A percentile compares a stretch with the other conserved stretches of the same genome.
These are phyloP conservation scores for Ophioninae sp. DNA, from an alignment of 2,888 invertebrate genomes.

Conservation along the genomic window DNA sequence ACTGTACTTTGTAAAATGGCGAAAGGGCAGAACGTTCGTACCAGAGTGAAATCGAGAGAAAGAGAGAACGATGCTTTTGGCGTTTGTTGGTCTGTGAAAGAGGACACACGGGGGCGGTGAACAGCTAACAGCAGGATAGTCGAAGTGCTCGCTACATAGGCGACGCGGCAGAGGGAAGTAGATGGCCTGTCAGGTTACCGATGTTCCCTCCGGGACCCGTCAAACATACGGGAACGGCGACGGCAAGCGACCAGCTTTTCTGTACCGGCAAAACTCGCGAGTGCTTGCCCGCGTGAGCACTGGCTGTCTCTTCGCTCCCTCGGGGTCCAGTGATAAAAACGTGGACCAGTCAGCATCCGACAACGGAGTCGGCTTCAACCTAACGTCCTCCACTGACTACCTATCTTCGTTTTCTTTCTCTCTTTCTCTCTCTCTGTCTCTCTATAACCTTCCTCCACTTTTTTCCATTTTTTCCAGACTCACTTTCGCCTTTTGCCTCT, in stretches of 20 bases:
- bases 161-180: slow-evolving; percentile 59
- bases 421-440: background rate
- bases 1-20: slow-evolving; percentile 61
- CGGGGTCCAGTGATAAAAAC: slow-evolving; percentile 76
- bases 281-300: slow-evolving; percentile 28
- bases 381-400: slow-evolving; percentile 19
- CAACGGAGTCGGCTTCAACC: slow-evolving; percentile 71
- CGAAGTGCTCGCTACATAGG: slow-evolving; percentile 21
- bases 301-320: slow-evolving; percentile 71
- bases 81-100: slow-evolving; percentile 37
- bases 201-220: slow-evolving; percentile 77
- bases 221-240: slow-evolving; percentile 73
- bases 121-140: slow-evolving; percentile 42
- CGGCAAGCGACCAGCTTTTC: slow-evolving; percentile 72
- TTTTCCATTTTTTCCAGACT: slow-evolving; percentile 14
- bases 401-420: background rate
- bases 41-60: slow-evolving; percentile 22
- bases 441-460: slow-evolving; percentile 5
- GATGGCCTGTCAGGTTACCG: slow-evolving; percentile 76
- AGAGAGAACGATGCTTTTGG: slow-evolving; percentile 21
- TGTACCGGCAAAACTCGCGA: slow-evolving; percentile 61
- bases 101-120: slow-evolving; percentile 42
- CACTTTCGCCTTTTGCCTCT: slow-evolving; percentile 51
- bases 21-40: slow-evolving; percentile 5
- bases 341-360: slow-evolving; percentile 76